phyloP scores from a whole-genome alignment of 2,113 vertebrate genomes.

The Dipodomys ordii region DNA sequence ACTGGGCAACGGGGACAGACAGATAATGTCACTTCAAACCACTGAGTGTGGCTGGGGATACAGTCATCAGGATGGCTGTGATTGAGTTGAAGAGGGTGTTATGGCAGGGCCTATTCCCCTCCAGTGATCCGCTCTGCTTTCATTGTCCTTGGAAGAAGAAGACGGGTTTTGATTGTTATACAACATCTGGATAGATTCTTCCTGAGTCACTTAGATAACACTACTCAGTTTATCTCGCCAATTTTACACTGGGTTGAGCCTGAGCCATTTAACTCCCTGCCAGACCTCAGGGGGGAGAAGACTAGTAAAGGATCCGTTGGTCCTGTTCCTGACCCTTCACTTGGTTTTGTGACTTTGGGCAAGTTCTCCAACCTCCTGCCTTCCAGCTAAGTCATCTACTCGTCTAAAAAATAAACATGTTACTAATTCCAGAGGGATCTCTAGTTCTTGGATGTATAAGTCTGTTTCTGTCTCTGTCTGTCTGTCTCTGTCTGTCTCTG shows the following conservation, averaged over 20 bases:
- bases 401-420: background rate
- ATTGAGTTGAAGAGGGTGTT: background rate
- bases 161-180: background rate
- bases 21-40: background rate
- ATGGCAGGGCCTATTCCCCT: no score
- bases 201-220: background rate
- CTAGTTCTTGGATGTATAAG: background rate
- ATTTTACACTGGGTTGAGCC: background rate
- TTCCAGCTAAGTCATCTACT: background rate
- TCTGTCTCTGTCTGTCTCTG: no score
- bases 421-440: fast-evolving
- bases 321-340: no score
- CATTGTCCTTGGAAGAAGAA: background rate
- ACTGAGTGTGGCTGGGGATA: background rate
- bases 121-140: fast-evolving
- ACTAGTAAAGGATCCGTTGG: no score
- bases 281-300: background rate
- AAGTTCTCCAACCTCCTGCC: background rate
- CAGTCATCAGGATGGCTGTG: background rate
- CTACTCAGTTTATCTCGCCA: fast-evolving
- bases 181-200: background rate
- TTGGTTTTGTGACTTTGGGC: background rate
- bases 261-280: background rate
- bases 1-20: background rate
- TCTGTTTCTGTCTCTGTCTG: no score